A percentile compares a stretch with the other conserved stretches of the same genome.
Evolutionary conservation across 2,888 invertebrate species (phyloP).

Genomic region (Epirrhoe alternata): DNA sequence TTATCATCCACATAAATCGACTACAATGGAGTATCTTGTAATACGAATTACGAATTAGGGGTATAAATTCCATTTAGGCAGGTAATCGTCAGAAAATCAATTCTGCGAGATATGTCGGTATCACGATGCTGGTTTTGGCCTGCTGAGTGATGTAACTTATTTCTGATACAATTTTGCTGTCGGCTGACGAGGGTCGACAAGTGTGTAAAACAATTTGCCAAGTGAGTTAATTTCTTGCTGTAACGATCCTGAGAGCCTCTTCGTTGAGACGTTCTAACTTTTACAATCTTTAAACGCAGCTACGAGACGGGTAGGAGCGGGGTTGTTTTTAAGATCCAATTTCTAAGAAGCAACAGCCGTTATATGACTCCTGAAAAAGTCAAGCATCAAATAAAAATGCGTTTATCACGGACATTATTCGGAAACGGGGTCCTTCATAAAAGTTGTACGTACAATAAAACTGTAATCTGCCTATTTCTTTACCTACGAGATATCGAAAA

Average conservation of each 20-base stretch:
- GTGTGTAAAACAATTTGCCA: slow-evolving; percentile 73
- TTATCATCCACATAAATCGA: slow-evolving; percentile 29
- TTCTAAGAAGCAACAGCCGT: background rate
- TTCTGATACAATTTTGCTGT: slow-evolving; percentile 56
- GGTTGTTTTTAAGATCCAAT: slow-evolving; percentile 2
- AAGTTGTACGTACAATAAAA: background rate
- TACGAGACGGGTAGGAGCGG: slow-evolving; percentile 2
- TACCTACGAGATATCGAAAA: background rate
- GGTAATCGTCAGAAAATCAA: slow-evolving; percentile 52
- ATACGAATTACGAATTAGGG: slow-evolving; percentile 50
- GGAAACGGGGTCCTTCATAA: background rate
- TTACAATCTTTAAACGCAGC: slow-evolving; percentile 39
- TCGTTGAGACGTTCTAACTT: slow-evolving; percentile 40
- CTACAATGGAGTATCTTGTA: slow-evolving; percentile 40
- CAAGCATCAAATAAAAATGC: background rate
- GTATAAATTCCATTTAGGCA: slow-evolving; percentile 50
- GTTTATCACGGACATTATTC: background rate
- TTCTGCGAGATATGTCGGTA: slow-evolving; percentile 47
- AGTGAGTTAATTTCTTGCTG: slow-evolving; percentile 62
- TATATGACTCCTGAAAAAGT: background rate
- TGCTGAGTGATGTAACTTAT: slow-evolving; percentile 51
- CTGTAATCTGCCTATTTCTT: background rate
- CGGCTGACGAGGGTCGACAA: slow-evolving; percentile 67
- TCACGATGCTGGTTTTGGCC: slow-evolving; percentile 41
- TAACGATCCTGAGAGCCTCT: slow-evolving; percentile 40